Evolutionary conservation across 53 echinoderm and acorn worm species (phyloP).

Genomic region (Holothuria scabra): DNA sequence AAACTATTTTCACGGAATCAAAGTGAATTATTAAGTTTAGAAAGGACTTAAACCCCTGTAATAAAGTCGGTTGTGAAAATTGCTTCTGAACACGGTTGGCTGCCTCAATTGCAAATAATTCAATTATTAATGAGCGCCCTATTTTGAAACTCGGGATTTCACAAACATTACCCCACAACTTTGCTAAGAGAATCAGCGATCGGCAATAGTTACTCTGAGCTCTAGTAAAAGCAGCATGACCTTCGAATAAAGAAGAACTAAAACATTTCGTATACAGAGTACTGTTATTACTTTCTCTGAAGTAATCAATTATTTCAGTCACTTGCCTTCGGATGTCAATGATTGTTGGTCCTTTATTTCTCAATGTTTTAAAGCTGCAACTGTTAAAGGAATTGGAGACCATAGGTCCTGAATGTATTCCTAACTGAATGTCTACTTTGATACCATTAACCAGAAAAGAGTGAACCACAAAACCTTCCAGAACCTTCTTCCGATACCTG

Average conservation of each 20-base stretch:
- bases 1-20: constrained; percentile 9
- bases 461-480: neutral
- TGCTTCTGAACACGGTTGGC: neutral
- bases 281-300: neutral
- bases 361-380: too few species aligned
- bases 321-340: neutral
- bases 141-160: neutral
- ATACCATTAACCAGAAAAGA: neutral
- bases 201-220: constrained; percentile 8
- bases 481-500: neutral
- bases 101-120: constrained; percentile 20
- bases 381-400: too few species aligned
- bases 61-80: neutral
- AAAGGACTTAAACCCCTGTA: constrained; percentile 5
- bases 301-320: neutral
- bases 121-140: constrained; percentile 7
- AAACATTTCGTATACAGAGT: neutral
- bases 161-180: neutral
- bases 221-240: constrained; percentile 10
- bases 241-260: constrained; percentile 15
- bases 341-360: too few species aligned
- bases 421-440: constrained; percentile 2
- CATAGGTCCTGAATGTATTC: neutral
- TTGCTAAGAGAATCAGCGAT: constrained; percentile 13
- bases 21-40: neutral